These are phyloP conservation scores for Macrostomum lignano DNA, from an alignment of 1,140 invertebrate genomes.

Conservation along the genomic window DNA sequence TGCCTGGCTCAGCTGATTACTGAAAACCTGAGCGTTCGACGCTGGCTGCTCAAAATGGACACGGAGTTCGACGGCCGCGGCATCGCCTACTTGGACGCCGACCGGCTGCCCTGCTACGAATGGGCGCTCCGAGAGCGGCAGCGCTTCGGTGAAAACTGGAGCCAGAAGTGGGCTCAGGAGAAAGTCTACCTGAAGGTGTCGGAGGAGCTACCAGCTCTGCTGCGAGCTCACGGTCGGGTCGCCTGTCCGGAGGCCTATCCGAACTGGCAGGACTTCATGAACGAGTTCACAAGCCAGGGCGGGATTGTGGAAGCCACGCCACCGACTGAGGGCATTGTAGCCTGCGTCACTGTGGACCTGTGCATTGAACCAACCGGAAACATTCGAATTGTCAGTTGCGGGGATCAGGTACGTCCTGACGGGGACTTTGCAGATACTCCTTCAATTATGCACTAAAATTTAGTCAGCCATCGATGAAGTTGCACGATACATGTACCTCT, in stretches of 20 bases:
- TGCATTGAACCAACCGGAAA: not conserved
- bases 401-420: no score
- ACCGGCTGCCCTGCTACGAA: conserved; percentile 18
- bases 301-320: conserved; percentile 9
- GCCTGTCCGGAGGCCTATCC: no score
- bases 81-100: conserved; percentile 21
- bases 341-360: not conserved
- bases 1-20: conserved; percentile 22
- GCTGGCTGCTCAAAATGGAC: conserved; percentile 26
- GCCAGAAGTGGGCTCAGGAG: conserved; percentile 27
- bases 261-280: no score
- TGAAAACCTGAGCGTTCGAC: conserved; percentile 19
- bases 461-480: no score
- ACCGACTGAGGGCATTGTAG: not conserved
- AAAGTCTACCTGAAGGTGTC: no score
- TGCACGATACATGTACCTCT: no score
- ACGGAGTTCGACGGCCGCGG: conserved; percentile 23
- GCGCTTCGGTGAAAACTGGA: conserved; percentile 26
- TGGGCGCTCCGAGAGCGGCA: conserved; percentile 22
- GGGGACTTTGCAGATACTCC: no score
- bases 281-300: no score
- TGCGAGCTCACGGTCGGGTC: no score
- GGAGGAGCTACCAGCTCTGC: no score
- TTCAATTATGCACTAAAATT: no score
- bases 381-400: no score